These are phyloP conservation scores for Formica exsecta DNA, from an alignment of 1,140 invertebrate genomes.

Conservation along the genomic window DNA sequence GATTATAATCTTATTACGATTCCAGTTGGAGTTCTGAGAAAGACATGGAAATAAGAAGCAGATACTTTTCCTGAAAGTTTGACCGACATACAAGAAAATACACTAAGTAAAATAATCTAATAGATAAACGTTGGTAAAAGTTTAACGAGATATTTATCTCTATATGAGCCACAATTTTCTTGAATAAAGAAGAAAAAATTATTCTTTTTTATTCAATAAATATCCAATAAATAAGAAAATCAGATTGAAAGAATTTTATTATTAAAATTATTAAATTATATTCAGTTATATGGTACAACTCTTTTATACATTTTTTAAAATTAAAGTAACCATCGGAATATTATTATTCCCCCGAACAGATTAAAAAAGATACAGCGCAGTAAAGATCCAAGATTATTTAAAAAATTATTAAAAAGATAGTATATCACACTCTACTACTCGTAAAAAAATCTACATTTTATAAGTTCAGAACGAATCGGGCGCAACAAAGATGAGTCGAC, in stretches of 20 bases:
- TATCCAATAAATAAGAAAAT: not conserved
- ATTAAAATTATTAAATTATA: slow-evolving; percentile 13
- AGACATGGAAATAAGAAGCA: not conserved
- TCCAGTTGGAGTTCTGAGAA: not conserved
- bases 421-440: no score
- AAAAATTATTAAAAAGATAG: not conserved
- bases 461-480: not conserved
- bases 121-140: not conserved
- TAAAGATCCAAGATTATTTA: not conserved
- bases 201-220: not conserved
- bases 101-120: not conserved
- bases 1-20: slow-evolving; percentile 1
- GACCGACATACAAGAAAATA: not conserved
- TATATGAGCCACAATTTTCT: not conserved
- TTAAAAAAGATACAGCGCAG: not conserved
- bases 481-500: slow-evolving; percentile 20
- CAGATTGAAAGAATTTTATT: not conserved
- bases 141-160: not conserved
- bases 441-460: slow-evolving; percentile 14
- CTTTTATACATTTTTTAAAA: not conserved
- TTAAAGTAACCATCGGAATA: not conserved
- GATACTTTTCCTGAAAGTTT: not conserved
- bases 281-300: not conserved
- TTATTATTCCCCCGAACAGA: not conserved
- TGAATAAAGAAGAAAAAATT: not conserved